Conservation (phyloP, 1,140 invertebrate genomes). For the Tenebrio molitor region DNA sequence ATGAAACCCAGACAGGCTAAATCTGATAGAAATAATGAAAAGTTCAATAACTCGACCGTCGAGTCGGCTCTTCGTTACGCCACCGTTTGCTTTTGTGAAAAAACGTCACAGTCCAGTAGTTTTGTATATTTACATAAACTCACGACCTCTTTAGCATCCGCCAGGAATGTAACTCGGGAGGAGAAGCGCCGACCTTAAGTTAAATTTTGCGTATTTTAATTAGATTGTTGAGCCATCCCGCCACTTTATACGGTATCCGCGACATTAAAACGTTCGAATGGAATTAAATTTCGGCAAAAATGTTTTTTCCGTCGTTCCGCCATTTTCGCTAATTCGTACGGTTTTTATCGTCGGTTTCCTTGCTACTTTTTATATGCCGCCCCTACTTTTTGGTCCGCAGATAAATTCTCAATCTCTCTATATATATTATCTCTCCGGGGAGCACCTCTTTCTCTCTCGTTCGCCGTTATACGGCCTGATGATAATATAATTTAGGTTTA, state of each 20-base stretch:
- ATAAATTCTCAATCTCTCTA: constrained; percentile 38
- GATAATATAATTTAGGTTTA: constrained; percentile 37
- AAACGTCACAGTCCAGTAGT: constrained; percentile 22
- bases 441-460: constrained; percentile 27
- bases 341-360: constrained; percentile 38
- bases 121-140: constrained; percentile 20
- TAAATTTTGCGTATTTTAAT: constrained; percentile 33
- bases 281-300: constrained; percentile 29
- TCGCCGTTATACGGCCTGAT: constrained; percentile 34
- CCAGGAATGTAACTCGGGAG: background rate
- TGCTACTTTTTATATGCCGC: constrained; percentile 31
- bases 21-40: no score
- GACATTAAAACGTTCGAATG: constrained; percentile 32
- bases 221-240: constrained; percentile 24
- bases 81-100: no score
- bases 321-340: constrained; percentile 31
- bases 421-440: constrained; percentile 33
- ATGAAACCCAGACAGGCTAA: no score
- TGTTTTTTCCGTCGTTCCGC: constrained; percentile 24
- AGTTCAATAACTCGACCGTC: no score
- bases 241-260: constrained; percentile 17
- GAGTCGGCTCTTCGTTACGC: no score
- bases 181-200: background rate
- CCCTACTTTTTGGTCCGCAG: constrained; percentile 26
- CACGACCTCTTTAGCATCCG: constrained; percentile 1